Conservation (phyloP, 2,888 invertebrate species). For the Protodeltote pygarga region DNA sequence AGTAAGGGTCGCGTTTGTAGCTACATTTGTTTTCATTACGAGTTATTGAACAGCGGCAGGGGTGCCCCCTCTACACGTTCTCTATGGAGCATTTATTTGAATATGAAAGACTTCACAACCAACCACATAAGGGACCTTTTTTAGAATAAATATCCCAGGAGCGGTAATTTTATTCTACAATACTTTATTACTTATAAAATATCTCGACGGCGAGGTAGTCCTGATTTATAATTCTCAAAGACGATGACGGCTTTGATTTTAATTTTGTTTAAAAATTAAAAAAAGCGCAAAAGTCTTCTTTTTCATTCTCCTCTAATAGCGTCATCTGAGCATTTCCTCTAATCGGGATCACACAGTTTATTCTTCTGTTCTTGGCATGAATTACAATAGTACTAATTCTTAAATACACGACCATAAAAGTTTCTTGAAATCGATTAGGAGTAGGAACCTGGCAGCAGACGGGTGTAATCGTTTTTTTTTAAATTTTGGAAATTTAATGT, state of each 20-base stretch:
- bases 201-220: constrained; percentile 1
- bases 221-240: constrained; percentile 28
- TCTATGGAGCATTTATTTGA: constrained; percentile 65
- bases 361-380: constrained; percentile 7
- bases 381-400: background rate
- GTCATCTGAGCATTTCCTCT: too few species aligned
- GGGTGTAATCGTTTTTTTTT: too few species aligned
- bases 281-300: too few species aligned
- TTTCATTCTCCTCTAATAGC: too few species aligned
- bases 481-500: too few species aligned
- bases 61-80: constrained; percentile 58
- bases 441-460: too few species aligned
- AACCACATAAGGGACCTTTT: constrained; percentile 39
- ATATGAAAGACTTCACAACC: constrained; percentile 59
- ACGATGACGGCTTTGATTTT: constrained; percentile 17
- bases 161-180: constrained; percentile 19
- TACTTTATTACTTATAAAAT: constrained; percentile 16
- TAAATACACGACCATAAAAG: too few species aligned
- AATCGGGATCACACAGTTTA: too few species aligned
- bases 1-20: constrained; percentile 71
- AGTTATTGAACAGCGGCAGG: constrained; percentile 69
- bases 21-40: constrained; percentile 79
- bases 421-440: too few species aligned
- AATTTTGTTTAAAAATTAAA: constrained; percentile 21
- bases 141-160: constrained; percentile 31